A percentile compares a stretch with the other conserved stretches of the same genome.
Conservation (phyloP, 2,113 vertebrate genomes). For the Aspiorhynchus laticeps region DNA sequence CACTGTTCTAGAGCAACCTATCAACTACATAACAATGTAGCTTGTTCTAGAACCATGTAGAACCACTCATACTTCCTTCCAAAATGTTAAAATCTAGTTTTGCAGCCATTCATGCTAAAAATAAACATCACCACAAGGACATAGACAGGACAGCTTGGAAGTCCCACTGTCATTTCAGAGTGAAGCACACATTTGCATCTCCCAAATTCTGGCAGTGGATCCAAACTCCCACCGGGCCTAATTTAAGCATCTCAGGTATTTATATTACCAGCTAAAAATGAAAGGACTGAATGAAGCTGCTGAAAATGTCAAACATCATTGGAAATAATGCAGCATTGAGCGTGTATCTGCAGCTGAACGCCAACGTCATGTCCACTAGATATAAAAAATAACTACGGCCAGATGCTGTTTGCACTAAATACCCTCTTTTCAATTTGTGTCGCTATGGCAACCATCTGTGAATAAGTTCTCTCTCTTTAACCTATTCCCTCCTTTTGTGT, state of each 20-base stretch:
- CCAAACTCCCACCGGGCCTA: constrained; percentile 1
- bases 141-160: constrained; percentile 1
- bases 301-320: constrained; percentile 20
- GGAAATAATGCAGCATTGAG: neutral
- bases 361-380: constrained; percentile 7
- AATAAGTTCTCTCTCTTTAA: constrained; percentile 48
- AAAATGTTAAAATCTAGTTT: neutral
- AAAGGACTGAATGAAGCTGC: neutral
- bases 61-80: neutral
- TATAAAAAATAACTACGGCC: constrained; percentile 24
- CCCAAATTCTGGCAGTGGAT: neutral
- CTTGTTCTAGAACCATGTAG: neutral
- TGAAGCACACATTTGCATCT: neutral
- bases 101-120: neutral
- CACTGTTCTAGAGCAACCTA: too few species aligned
- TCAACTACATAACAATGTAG: too few species aligned
- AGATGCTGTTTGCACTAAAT: constrained; percentile 45
- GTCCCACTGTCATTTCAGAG: neutral
- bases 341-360: neutral
- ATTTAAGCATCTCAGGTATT: constrained; percentile 38
- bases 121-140: neutral
- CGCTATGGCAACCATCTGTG: constrained; percentile 51
- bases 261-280: constrained; percentile 19
- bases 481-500: constrained; percentile 33
- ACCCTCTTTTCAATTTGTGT: constrained; percentile 46